Percentiles rank a stretch among this genome's conserved stretches.
phyloP scores from a whole-genome alignment of 2,113 vertebrate genomes.

The Oreochromis aureus region DNA sequence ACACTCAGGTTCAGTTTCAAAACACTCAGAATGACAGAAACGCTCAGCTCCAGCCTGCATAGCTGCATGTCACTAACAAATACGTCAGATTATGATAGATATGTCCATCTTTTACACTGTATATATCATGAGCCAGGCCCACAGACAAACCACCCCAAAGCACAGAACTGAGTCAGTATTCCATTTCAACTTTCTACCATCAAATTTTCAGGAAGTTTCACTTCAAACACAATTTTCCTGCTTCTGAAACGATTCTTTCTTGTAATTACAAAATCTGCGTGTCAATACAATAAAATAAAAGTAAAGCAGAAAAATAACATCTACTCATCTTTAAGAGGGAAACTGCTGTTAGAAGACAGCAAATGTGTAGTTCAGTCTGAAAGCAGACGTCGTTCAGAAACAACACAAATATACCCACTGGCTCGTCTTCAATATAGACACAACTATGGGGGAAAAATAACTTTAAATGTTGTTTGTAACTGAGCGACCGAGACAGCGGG shows the following conservation, averaged over 20 bases:
- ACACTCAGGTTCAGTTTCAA: not conserved
- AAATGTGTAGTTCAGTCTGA: conserved; percentile 39
- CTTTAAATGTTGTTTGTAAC: not conserved
- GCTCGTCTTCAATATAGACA: not conserved
- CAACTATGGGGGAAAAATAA: not conserved
- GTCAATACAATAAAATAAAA: not conserved
- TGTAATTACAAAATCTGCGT: not conserved
- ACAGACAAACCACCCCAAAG: not conserved
- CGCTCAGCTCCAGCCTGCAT: not conserved
- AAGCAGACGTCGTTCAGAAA: conserved; percentile 33
- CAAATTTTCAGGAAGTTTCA: fast-evolving
- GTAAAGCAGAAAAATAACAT: not conserved
- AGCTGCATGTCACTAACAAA: not conserved
- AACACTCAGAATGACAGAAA: not conserved
- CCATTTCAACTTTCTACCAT: not conserved
- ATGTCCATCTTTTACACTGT: not conserved
- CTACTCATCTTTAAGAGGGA: not conserved
- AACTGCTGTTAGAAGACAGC: not conserved
- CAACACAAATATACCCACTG: not conserved
- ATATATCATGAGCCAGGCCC: not conserved
- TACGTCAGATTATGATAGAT: not conserved
- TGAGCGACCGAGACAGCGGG: not conserved
- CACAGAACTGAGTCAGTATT: not conserved
- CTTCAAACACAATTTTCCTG: not conserved
- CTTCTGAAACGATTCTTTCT: not conserved